Conservation (phyloP, 2,888 invertebrate species). For the Aporophyla nigra region DNA sequence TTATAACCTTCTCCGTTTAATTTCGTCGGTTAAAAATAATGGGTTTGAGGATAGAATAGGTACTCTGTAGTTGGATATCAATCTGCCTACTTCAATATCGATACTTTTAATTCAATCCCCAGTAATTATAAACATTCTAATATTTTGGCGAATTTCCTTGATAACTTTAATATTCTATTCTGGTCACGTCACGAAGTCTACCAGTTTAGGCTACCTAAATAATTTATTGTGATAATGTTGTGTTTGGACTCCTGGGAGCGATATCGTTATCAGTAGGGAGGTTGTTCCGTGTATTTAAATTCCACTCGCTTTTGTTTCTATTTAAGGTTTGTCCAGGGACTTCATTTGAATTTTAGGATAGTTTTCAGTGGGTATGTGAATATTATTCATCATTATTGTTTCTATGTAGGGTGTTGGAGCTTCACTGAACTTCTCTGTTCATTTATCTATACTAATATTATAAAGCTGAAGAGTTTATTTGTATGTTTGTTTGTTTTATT, state of each 20-base stretch:
- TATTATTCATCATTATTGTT: conserved; percentile 12
- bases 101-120: neutral
- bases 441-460: too few relatives aligned
- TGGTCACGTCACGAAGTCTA: conserved; percentile 37
- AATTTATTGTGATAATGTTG: conserved; percentile 49
- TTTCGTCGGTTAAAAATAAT: too few relatives aligned
- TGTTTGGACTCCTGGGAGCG: conserved; percentile 39
- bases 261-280: conserved; percentile 38
- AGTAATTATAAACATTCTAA: conserved; percentile 27
- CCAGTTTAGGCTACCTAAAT: conserved; percentile 37
- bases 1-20: too few relatives aligned
- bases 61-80: neutral
- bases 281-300: conserved; percentile 41
- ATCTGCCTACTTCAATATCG: neutral
- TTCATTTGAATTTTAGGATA: conserved; percentile 27
- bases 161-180: conserved; percentile 38
- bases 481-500: too few relatives aligned
- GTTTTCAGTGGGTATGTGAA: neutral
- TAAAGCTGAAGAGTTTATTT: too few relatives aligned
- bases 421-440: neutral
- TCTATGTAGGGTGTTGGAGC: neutral
- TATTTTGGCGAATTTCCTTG: conserved; percentile 37
- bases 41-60: neutral
- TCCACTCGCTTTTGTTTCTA: conserved; percentile 39
- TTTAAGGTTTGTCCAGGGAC: conserved; percentile 36